Evolutionary conservation across 2,113 vertebrate species (phyloP).

Genomic region (Eira barbara): DNA sequence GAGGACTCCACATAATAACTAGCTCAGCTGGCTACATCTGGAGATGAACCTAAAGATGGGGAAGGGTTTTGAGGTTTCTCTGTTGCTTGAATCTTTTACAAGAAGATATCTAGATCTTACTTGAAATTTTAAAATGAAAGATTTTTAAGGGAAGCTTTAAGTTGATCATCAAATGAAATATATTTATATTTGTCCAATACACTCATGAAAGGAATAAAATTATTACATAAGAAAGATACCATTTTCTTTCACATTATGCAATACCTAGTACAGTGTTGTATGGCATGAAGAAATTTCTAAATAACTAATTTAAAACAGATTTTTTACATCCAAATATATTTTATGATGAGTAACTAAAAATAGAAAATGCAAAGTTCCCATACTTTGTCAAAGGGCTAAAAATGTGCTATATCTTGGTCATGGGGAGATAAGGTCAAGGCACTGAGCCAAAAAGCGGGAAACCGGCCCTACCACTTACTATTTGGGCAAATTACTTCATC

Average conservation of each 20-base stretch:
- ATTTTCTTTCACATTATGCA: background rate
- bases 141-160: background rate
- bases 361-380: background rate
- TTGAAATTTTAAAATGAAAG: background rate
- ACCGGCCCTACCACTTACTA: background rate
- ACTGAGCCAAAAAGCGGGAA: background rate
- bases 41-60: background rate
- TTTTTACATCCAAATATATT: background rate
- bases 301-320: background rate
- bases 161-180: background rate
- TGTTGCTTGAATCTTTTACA: background rate
- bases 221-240: background rate
- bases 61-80: background rate
- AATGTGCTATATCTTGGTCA: background rate
- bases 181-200: background rate
- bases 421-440: background rate
- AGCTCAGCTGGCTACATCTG: background rate
- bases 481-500: background rate
- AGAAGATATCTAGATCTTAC: background rate
- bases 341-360: background rate
- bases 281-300: background rate
- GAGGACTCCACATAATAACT: background rate
- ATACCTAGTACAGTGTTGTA: background rate
- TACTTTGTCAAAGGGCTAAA: background rate
- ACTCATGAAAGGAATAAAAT: background rate